Evolutionary conservation across 2,113 vertebrate species (phyloP).

Genomic region (Porphyrio hochstetteri): DNA sequence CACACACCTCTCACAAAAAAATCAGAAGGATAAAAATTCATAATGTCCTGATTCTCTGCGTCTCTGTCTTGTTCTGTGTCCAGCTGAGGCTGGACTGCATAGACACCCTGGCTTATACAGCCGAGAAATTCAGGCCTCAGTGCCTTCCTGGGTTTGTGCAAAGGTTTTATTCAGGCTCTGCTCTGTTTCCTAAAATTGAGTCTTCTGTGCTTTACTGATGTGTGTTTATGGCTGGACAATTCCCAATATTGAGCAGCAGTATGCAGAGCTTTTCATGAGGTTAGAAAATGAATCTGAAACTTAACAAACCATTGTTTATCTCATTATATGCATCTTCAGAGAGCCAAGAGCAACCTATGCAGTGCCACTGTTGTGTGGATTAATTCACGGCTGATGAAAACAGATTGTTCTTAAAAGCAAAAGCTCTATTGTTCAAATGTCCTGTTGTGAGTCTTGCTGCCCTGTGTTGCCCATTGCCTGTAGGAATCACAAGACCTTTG

Average conservation of each 20-base stretch:
- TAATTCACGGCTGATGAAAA: not conserved
- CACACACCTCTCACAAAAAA: not conserved
- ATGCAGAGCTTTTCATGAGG: not conserved
- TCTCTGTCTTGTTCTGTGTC: not conserved
- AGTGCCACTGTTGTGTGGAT: not conserved
- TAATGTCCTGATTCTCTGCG: not conserved
- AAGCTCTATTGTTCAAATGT: not conserved
- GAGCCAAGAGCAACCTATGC: slow-evolving; percentile 10
- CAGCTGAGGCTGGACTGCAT: not conserved
- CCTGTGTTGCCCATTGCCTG: not conserved
- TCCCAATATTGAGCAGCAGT: not conserved
- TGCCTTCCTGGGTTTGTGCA: not conserved
- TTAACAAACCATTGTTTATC: slow-evolving; percentile 45
- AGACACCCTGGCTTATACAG: not conserved
- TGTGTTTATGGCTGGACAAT: not conserved
- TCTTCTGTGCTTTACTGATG: not conserved
- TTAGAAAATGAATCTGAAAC: slow-evolving; percentile 35
- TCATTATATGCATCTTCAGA: slow-evolving; percentile 2
- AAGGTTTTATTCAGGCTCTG: not conserved
- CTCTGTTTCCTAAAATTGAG: not conserved
- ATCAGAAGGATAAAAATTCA: not conserved
- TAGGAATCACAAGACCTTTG: not conserved
- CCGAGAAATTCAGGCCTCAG: not conserved
- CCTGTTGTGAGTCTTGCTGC: not conserved
- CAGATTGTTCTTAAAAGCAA: not conserved